Evolutionary conservation across 2,888 invertebrate species (phyloP).

Genomic region (Drosophila yooni): DNA sequence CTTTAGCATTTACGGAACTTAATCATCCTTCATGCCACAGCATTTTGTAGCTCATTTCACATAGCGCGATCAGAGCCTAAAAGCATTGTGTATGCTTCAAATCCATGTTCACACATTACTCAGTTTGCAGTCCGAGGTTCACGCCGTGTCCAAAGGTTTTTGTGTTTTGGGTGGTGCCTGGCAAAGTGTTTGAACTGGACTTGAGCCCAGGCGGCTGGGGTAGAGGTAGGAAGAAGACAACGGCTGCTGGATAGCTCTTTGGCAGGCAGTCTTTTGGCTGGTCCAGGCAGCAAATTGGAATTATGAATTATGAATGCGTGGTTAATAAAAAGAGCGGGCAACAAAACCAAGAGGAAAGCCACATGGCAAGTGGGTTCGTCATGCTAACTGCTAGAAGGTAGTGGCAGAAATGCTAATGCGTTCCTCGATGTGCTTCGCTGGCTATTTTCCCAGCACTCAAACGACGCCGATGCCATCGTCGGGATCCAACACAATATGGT

Average conservation of each 20-base stretch:
- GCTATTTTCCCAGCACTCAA: slow-evolving; percentile 81
- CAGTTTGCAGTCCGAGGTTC: slow-evolving; percentile 42
- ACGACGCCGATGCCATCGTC: slow-evolving; percentile 62
- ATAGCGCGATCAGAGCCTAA: slow-evolving; percentile 38
- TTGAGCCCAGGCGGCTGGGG: slow-evolving; percentile 27
- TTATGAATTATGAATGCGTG: slow-evolving; percentile 83
- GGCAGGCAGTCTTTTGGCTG: slow-evolving; percentile 34
- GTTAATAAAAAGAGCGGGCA: slow-evolving; percentile 73
- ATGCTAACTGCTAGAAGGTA: slow-evolving; percentile 63
- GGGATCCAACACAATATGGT: slow-evolving; percentile 71
- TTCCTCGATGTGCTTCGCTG: slow-evolving; percentile 76
- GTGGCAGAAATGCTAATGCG: slow-evolving; percentile 78
- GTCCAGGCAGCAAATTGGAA: slow-evolving; percentile 81
- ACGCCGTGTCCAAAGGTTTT: slow-evolving; percentile 38
- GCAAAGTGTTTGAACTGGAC: slow-evolving; percentile 75
- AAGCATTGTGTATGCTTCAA: slow-evolving; percentile 67
- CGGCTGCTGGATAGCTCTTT: slow-evolving; percentile 11
- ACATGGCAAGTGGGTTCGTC: slow-evolving; percentile 66
- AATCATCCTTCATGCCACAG: slow-evolving; percentile 17
- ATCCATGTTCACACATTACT: slow-evolving; percentile 78
- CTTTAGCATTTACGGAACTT: slow-evolving; percentile 4
- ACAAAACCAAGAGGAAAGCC: slow-evolving; percentile 44
- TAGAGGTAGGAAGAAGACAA: slow-evolving; percentile 14
- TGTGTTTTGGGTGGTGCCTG: slow-evolving; percentile 62
- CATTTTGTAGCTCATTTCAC: slow-evolving; percentile 27